phyloP scores from a whole-genome alignment of 2,797 vertebrate genomes.

The Macrochelys suwanniensis region DNA sequence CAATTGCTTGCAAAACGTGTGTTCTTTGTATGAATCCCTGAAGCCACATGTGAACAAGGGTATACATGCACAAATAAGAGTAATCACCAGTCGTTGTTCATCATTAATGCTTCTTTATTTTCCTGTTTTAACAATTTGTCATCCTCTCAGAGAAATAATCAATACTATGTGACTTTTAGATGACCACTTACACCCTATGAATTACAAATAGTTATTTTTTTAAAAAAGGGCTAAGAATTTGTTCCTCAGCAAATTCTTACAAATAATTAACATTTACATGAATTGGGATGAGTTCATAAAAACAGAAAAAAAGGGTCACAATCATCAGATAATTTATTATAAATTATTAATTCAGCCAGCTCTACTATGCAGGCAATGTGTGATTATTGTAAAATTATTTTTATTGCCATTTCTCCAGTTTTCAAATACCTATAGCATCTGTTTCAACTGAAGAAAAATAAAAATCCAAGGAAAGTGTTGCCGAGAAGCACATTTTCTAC shows the following conservation, averaged over 20 bases:
- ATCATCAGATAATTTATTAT: background rate
- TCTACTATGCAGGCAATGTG: background rate
- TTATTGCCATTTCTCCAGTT: slow-evolving; percentile 33
- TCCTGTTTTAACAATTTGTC: background rate
- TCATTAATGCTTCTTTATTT: background rate
- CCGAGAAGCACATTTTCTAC: fast-evolving
- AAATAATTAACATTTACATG: background rate
- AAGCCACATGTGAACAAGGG: background rate
- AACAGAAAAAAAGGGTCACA: background rate
- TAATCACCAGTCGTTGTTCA: background rate
- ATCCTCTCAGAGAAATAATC: background rate
- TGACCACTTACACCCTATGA: background rate
- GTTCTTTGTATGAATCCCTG: background rate
- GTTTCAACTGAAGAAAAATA: slow-evolving; percentile 26
- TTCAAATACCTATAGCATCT: background rate
- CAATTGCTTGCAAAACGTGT: background rate
- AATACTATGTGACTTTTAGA: background rate
- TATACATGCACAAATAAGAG: background rate
- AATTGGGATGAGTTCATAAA: background rate
- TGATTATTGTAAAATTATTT: slow-evolving; percentile 14
- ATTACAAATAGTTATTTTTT: background rate
- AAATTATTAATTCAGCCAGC: background rate
- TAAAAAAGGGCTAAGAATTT: background rate
- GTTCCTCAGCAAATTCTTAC: background rate
- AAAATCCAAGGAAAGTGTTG: background rate